Conservation (phyloP, 2,797 vertebrate species). For the Propithecus deckenii region DNA sequence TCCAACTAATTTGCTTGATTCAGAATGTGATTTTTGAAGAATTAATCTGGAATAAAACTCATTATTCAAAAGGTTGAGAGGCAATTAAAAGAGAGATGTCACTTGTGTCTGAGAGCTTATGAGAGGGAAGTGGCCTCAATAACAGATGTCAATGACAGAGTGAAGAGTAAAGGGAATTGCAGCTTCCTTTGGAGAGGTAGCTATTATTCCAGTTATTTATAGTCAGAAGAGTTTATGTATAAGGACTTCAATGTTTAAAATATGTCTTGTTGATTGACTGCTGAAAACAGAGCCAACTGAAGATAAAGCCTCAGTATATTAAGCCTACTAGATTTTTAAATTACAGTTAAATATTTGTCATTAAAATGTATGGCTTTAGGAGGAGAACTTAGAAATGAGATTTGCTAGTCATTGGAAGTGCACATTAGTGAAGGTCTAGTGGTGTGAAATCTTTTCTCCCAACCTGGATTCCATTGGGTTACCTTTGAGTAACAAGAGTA, state of each 20-base stretch:
- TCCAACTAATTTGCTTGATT: conserved; percentile 49
- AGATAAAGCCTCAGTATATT: background rate
- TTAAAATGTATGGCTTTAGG: background rate
- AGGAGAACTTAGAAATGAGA: conserved; percentile 16
- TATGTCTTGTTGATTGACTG: background rate
- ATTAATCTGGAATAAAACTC: conserved; percentile 42
- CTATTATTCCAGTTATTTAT: conserved; percentile 34
- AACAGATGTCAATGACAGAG: conserved; percentile 8
- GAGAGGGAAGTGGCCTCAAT: conserved; percentile 45
- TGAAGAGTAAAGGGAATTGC: conserved; percentile 27
- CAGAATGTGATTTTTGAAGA: conserved; percentile 44
- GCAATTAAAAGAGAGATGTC: conserved; percentile 47
- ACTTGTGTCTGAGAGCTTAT: conserved; percentile 25
- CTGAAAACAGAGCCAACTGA: background rate
- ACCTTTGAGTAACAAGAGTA: background rate
- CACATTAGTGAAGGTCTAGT: background rate
- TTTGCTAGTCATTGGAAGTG: background rate
- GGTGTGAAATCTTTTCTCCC: conserved; percentile 10
- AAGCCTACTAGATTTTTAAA: background rate
- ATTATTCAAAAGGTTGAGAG: conserved; percentile 40
- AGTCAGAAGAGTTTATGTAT: conserved; percentile 1
- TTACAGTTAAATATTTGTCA: background rate
- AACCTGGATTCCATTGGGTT: background rate
- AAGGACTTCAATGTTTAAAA: conserved; percentile 32
- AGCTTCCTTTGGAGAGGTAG: background rate